Percentiles rank a stretch among this genome's conserved stretches.
phyloP scores from a whole-genome alignment of 2,797 vertebrate species.

The Phylloscopus collybita region DNA sequence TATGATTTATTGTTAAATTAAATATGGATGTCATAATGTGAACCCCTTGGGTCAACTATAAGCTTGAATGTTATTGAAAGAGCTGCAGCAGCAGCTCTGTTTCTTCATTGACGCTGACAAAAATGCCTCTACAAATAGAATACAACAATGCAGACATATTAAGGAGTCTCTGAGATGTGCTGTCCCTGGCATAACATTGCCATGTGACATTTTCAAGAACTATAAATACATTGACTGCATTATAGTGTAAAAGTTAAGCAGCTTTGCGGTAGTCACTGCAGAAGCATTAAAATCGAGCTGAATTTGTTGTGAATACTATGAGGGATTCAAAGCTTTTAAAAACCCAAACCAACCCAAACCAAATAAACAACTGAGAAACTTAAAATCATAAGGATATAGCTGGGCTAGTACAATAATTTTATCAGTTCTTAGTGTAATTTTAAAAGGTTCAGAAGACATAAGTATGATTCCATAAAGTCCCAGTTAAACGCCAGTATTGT shows the following conservation, averaged over 20 bases:
- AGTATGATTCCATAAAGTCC: slow-evolving; percentile 38
- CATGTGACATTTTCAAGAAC: slow-evolving; percentile 60
- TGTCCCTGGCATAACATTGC: slow-evolving; percentile 45
- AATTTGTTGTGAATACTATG: neutral
- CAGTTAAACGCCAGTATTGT: slow-evolving; percentile 44
- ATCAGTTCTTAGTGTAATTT: neutral
- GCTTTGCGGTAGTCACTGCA: slow-evolving; percentile 54
- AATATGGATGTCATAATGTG: slow-evolving; percentile 47
- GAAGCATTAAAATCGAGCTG: slow-evolving; percentile 35
- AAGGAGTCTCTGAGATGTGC: slow-evolving; percentile 51
- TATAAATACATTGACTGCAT: slow-evolving; percentile 67
- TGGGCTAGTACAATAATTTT: neutral
- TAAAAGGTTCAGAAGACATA: neutral
- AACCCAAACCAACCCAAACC: neutral
- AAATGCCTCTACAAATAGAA: slow-evolving; percentile 55
- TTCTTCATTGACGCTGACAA: slow-evolving; percentile 39
- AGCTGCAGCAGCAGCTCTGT: slow-evolving; percentile 12
- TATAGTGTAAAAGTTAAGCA: slow-evolving; percentile 59
- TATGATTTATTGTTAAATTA: slow-evolving; percentile 69
- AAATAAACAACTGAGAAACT: neutral
- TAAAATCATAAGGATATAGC: neutral
- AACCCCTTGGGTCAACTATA: slow-evolving; percentile 21
- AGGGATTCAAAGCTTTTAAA: neutral
- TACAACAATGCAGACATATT: slow-evolving; percentile 46
- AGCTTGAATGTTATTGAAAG: slow-evolving; percentile 23